Evolutionary conservation across 2,113 vertebrate genomes (phyloP), one percentile per base, ranked within the genome.

Genomic region (Odontesthes bonariensis): DNA sequence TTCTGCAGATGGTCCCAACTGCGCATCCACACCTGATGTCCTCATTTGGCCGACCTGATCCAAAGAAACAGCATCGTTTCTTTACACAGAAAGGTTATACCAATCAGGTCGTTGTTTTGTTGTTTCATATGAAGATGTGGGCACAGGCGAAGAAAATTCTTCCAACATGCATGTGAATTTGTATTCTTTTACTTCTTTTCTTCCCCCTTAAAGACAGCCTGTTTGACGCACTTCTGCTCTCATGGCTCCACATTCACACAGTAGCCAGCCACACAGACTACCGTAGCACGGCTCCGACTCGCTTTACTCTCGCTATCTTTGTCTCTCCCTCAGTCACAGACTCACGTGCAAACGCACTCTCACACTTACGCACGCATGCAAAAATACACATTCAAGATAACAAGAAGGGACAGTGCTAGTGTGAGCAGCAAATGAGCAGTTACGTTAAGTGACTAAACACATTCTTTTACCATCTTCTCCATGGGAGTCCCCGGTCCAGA

Each of bases 371-470:
- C 82, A 82, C 76, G 77, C 56, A 65, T 47, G 58, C 84, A 81
- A 42, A 83, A 81, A 86, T 58, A 82, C 85, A 85, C 68, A 58
- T 76, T 75, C 73, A 75, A 52, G 79, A 92, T 91, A 93, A 91
- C 87, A 80, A 90, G 87, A 84, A 77, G 88, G 88, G 87, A 91
- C 85, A 89, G 83, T 69, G 80, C 78, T 81, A 69, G 77, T 85
- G 82, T 84, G 88, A 90, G 88, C 80, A 49, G 69, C 90, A 94
- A 94, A 94, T 93, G 89, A 93, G 91, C 92, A 88, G 93, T 90
- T 94, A 83, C 81, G 81, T 88, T 94, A 94, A 94, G 93, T 94
- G 92, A 93, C 89, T 94, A 94, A 94, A 94, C 92, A 94, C 90
- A 92, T 86, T 91, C 86, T 89, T 87, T 76, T 87, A 84, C 83